A percentile compares a stretch with the other conserved stretches of the same genome.
phyloP scores from a whole-genome alignment of 2,888 invertebrate species.

The Sussaba pulchella region DNA sequence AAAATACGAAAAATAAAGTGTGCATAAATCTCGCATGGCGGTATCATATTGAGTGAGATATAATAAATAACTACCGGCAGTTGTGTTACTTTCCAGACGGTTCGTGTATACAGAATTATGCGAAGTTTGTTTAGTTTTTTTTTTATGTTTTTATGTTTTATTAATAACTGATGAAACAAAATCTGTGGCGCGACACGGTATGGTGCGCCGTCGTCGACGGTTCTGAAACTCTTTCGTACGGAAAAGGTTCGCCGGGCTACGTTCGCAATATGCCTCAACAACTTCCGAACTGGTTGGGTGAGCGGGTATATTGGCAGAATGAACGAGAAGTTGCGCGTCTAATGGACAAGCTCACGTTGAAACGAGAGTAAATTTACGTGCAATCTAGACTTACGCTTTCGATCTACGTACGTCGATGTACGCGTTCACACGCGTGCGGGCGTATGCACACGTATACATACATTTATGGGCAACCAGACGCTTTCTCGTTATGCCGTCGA shows the following conservation, averaged over 20 bases:
- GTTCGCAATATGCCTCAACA: slow-evolving; percentile 15
- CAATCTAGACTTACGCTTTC: slow-evolving; percentile 23
- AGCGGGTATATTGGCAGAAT: slow-evolving; percentile 24
- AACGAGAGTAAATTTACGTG: slow-evolving; percentile 22
- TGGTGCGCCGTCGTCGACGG: neutral
- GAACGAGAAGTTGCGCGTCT: slow-evolving; percentile 21
- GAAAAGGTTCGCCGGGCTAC: neutral
- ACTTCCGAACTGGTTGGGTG: slow-evolving; percentile 12
- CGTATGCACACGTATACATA: neutral
- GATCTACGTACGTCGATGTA: neutral
- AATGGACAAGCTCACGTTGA: slow-evolving; percentile 23
- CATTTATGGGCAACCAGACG: neutral
- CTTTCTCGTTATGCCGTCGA: slow-evolving; percentile 43
- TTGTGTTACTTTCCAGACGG: slow-evolving; percentile 15
- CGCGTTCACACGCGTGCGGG: no score
- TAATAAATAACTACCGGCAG: neutral
- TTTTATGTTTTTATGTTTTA: slow-evolving; percentile 10
- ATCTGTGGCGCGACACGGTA: neutral
- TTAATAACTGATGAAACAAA: slow-evolving; percentile 12
- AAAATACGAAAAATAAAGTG: no score
- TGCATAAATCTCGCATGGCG: slow-evolving; percentile 27
- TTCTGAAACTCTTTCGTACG: slow-evolving; percentile 8
- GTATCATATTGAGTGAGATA: neutral
- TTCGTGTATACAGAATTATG: neutral
- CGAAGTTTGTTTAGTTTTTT: no score